A percentile compares a stretch with the other conserved stretches of the same genome.
Evolutionary conservation across 2,797 vertebrate species (phyloP).

Genomic region (Sebastes kiyomatsui): DNA sequence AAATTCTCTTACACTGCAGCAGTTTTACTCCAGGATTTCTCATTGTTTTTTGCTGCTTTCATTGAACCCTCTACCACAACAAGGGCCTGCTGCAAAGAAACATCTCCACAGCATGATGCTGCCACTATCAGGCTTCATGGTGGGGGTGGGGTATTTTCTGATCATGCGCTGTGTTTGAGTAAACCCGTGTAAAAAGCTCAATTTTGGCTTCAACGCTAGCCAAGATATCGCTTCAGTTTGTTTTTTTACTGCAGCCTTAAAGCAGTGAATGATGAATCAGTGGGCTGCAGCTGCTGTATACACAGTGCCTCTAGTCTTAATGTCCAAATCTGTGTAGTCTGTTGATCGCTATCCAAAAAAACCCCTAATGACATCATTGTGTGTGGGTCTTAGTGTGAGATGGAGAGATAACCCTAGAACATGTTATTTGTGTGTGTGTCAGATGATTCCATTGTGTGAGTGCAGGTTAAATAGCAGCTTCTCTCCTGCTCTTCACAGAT

Average conservation of each 20-base stretch:
- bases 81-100: background rate
- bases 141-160: background rate
- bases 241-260: background rate
- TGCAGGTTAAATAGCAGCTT: background rate
- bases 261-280: background rate
- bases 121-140: conserved; percentile 43
- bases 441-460: background rate
- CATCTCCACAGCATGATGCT: conserved; percentile 45
- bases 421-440: background rate
- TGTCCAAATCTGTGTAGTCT: background rate
- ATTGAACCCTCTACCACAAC: background rate
- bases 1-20: background rate
- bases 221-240: background rate
- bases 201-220: background rate
- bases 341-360: background rate
- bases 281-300: background rate
- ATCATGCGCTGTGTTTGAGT: background rate
- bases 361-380: background rate
- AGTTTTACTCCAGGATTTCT: background rate
- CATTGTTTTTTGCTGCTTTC: no score
- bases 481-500: background rate
- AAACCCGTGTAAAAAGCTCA: background rate
- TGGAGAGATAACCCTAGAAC: background rate
- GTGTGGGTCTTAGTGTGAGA: background rate
- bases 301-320: background rate